phyloP scores from a whole-genome alignment of 2,797 vertebrate genomes.

The Todus mexicanus region DNA sequence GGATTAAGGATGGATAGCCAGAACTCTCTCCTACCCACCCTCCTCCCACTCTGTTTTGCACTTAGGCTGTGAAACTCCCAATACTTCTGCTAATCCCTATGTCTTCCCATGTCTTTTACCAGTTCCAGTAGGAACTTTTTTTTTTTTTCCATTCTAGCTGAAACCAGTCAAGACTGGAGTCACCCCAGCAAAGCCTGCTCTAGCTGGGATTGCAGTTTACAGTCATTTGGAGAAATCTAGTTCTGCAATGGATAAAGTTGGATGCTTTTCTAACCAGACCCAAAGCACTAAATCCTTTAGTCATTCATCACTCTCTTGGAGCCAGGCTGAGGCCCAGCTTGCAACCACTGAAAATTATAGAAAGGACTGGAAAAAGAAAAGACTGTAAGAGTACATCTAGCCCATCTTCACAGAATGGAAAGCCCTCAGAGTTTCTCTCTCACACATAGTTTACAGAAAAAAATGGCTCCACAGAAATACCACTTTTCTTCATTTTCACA shows the following conservation, averaged over 20 bases:
- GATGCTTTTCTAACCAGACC: constrained; percentile 53
- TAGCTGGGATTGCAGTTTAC: constrained; percentile 10
- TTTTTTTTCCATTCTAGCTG: not conserved
- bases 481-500: not conserved
- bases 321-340: not conserved
- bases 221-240: constrained; percentile 20
- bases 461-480: not conserved
- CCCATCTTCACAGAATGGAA: not conserved
- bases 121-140: not conserved
- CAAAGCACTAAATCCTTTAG: constrained; percentile 55
- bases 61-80: constrained; percentile 21
- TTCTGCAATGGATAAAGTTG: constrained; percentile 43
- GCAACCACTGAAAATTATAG: constrained; percentile 41
- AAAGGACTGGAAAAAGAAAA: constrained; percentile 31
- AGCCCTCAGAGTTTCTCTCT: not conserved
- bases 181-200: constrained; percentile 28
- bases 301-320: constrained; percentile 46
- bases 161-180: constrained; percentile 41
- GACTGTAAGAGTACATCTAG: not conserved
- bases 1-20: constrained; percentile 48
- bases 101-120: constrained; percentile 32
- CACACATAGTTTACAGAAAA: not conserved
- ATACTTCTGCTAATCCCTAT: constrained; percentile 27
- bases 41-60: constrained; percentile 15
- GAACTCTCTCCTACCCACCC: constrained; percentile 18